Conservation (phyloP, 1,140 invertebrate genomes). For the Drosophila sucinea region DNA sequence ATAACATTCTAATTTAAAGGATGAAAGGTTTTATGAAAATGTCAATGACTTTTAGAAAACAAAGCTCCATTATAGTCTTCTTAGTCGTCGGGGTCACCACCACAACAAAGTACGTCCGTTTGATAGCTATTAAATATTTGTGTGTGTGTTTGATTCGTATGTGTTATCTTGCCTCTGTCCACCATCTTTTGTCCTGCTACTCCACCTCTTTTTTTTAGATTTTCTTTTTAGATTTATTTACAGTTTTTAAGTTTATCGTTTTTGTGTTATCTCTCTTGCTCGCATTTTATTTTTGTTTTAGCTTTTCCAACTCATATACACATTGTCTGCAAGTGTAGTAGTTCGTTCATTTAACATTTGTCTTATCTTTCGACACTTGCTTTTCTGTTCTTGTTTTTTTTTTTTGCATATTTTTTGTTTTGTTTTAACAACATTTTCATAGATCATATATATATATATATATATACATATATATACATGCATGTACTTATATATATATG, state of each 20-base stretch:
- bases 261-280: slow-evolving; percentile 28
- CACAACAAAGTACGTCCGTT: not conserved
- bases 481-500: not conserved
- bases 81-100: slow-evolving; percentile 2
- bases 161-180: slow-evolving; percentile 13
- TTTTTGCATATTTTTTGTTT: slow-evolving; percentile 38
- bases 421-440: slow-evolving; percentile 26
- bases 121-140: not conserved
- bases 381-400: slow-evolving; percentile 27
- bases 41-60: not conserved
- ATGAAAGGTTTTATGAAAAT: not conserved
- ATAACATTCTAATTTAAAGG: not conserved
- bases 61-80: not conserved
- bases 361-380: slow-evolving; percentile 27
- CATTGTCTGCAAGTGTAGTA: slow-evolving; percentile 83
- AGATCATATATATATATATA: slow-evolving; percentile 34
- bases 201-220: slow-evolving; percentile 6
- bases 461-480: slow-evolving; percentile 26
- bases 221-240: slow-evolving; percentile 21
- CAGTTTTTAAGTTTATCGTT: slow-evolving; percentile 39
- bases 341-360: slow-evolving; percentile 46
- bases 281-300: slow-evolving; percentile 22
- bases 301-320: slow-evolving; percentile 74
- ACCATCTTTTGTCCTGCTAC: not conserved
- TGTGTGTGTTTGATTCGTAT: not conserved